Conservation (phyloP, 2,113 vertebrate genomes). For the Acrocephalus kingi region DNA sequence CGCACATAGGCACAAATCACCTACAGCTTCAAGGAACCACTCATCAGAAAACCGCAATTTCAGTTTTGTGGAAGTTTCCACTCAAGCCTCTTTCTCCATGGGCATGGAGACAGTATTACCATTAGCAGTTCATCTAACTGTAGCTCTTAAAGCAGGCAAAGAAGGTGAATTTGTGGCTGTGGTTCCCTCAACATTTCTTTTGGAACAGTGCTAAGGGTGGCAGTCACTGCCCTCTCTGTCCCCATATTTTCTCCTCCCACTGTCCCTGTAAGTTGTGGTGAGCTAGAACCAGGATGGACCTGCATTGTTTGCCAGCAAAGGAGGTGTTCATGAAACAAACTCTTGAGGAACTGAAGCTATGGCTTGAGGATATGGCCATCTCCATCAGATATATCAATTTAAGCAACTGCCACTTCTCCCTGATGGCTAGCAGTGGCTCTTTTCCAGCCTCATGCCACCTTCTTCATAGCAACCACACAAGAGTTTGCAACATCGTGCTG, state of each 20-base stretch:
- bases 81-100: background rate
- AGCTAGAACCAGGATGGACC: background rate
- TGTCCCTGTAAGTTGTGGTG: fast-evolving
- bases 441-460: background rate
- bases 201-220: background rate
- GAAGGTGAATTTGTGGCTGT: background rate
- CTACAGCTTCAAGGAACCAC: background rate
- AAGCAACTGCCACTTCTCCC: background rate
- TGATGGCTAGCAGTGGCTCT: background rate
- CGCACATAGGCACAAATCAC: background rate
- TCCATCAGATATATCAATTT: background rate
- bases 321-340: background rate
- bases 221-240: background rate
- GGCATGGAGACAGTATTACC: background rate
- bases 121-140: background rate
- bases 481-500: background rate
- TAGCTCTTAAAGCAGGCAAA: background rate
- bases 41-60: background rate
- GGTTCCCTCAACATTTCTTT: background rate
- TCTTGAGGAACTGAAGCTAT: background rate
- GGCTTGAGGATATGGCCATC: background rate
- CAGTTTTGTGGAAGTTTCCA: background rate
- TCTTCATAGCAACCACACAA: background rate
- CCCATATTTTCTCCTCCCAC: background rate
- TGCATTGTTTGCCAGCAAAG: background rate